phyloP scores from a whole-genome alignment of 2,113 vertebrate genomes.

The Suncus etruscus region DNA sequence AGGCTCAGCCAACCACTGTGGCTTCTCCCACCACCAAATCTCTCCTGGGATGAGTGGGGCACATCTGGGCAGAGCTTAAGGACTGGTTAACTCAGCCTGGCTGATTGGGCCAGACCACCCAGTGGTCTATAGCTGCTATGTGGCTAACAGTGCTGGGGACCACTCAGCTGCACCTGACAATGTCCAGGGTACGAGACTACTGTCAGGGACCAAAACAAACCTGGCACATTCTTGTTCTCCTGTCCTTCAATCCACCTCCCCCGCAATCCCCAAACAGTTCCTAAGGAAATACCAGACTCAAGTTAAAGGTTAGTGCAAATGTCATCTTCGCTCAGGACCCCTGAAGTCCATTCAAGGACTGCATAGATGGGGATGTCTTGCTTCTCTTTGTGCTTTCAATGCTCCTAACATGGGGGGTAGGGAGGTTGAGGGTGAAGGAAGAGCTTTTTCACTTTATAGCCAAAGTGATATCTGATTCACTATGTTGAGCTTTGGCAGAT shows the following conservation, averaged over 20 bases:
- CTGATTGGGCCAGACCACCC: no score
- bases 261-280: no score
- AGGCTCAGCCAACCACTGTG: no score
- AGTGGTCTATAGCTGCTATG: no score
- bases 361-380: neutral
- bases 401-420: neutral
- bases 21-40: no score
- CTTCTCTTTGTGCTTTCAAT: neutral
- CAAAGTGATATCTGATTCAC: neutral
- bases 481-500: neutral
- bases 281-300: neutral
- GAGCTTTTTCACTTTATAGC: neutral
- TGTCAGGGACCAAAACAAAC: no score
- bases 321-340: neutral
- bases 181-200: no score
- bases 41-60: neutral
- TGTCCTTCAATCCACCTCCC: neutral
- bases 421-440: accelerated
- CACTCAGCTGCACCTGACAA: no score
- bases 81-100: neutral
- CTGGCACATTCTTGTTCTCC: no score
- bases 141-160: no score
- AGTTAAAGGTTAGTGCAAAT: neutral
- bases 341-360: neutral
- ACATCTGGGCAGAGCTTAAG: neutral